Conservation (phyloP, 2,797 vertebrate species). For the Erethizon dorsatum region DNA sequence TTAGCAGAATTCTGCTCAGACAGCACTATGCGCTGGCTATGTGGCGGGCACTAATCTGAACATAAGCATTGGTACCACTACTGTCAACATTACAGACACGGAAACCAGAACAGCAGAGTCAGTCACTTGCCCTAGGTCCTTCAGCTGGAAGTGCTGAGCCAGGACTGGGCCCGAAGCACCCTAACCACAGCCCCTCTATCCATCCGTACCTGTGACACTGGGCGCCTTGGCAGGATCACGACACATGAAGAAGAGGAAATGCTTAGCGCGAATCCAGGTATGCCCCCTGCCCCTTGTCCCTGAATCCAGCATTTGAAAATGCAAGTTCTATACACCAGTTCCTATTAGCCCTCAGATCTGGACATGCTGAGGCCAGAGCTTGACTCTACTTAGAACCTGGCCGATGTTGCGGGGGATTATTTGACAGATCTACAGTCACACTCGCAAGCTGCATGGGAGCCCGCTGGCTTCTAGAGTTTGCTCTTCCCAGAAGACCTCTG, state of each 20-base stretch:
- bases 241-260: neutral
- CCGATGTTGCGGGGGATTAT: neutral
- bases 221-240: neutral
- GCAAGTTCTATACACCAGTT: neutral
- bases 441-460: neutral
- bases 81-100: neutral
- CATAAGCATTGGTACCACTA: neutral
- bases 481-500: neutral
- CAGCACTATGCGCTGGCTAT: neutral
- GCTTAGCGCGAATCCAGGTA: neutral
- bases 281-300: neutral
- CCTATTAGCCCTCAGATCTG: neutral
- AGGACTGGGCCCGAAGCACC: neutral
- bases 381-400: neutral
- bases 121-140: neutral
- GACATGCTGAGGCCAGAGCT: neutral
- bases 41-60: neutral
- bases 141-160: neutral
- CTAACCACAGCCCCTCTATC: neutral
- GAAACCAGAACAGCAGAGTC: neutral
- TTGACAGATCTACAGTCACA: neutral
- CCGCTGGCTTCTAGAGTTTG: neutral
- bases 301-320: neutral
- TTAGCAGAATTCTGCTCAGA: slow-evolving; percentile 40
- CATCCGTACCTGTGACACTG: neutral